Conservation (phyloP, 2,113 vertebrate species). For the Erinaceus europaeus region DNA sequence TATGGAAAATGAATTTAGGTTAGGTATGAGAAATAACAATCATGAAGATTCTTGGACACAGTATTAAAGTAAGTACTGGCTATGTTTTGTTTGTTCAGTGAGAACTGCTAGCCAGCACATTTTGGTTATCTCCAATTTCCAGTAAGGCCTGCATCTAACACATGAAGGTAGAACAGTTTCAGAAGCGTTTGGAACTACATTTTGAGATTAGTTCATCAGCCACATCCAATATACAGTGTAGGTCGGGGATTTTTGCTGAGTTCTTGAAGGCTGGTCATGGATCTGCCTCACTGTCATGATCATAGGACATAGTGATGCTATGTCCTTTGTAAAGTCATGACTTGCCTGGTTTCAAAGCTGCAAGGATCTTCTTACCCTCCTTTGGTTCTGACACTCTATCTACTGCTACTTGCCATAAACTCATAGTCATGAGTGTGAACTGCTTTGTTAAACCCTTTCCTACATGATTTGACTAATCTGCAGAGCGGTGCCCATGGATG, state of each 20-base stretch:
- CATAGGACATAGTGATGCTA: background rate
- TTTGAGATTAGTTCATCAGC: background rate
- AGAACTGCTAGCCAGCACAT: background rate
- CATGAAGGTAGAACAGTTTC: background rate
- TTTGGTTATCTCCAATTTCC: background rate
- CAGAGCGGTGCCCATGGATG: background rate
- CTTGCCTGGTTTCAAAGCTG: background rate
- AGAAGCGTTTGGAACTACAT: background rate
- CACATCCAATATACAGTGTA: background rate
- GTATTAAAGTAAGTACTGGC: background rate
- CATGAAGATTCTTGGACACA: background rate
- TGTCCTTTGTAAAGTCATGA: background rate
- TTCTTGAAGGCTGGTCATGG: background rate
- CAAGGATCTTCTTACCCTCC: background rate
- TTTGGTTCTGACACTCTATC: background rate
- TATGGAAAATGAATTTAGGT: conserved; percentile 5
- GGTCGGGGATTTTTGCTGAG: background rate
- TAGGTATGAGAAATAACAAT: conserved; percentile 4
- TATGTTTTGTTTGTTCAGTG: conserved; percentile 3
- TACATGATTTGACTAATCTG: conserved; percentile 53
- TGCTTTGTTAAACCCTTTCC: conserved; percentile 19
- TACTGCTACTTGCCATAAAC: background rate
- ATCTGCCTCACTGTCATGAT: background rate
- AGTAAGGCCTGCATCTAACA: background rate
- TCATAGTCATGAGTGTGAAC: background rate